phyloP scores from a whole-genome alignment of 2,113 vertebrate genomes.

The Labeo catla region DNA sequence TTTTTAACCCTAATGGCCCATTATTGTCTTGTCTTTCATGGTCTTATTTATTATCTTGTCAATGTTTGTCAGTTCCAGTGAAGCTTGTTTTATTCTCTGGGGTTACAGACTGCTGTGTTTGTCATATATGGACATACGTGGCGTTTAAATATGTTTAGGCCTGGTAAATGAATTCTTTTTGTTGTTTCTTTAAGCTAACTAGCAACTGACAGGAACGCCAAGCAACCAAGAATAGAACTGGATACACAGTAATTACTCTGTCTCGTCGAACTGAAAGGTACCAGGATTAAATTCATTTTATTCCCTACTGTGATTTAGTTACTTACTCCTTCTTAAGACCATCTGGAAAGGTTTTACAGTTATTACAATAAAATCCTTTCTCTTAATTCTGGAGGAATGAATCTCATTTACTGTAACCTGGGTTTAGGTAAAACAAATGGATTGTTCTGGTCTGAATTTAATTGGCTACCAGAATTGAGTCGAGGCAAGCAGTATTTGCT shows the following conservation, averaged over 20 bases:
- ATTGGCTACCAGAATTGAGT: neutral
- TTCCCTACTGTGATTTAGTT: slow-evolving; percentile 3
- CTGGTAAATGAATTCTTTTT: neutral
- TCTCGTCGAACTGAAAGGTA: neutral
- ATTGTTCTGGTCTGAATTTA: neutral
- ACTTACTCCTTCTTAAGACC: neutral
- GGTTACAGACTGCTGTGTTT: slow-evolving; percentile 19
- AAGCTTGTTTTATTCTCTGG: slow-evolving; percentile 34
- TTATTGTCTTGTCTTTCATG: slow-evolving; percentile 15
- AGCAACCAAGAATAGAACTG: neutral
- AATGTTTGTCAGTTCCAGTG: slow-evolving; percentile 9
- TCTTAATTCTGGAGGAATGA: slow-evolving; percentile 14
- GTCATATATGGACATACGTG: slow-evolving; percentile 5
- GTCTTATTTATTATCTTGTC: slow-evolving; percentile 22
- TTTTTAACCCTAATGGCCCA: slow-evolving; percentile 5
- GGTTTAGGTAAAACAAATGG: neutral
- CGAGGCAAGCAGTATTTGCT: neutral
- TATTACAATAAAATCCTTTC: slow-evolving; percentile 9
- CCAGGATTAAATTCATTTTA: slow-evolving; percentile 26
- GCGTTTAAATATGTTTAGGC: neutral
- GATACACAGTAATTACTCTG: slow-evolving; percentile 5
- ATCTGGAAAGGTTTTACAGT: slow-evolving; percentile 20
- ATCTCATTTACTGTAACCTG: slow-evolving; percentile 10
- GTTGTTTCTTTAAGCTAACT: slow-evolving; percentile 11
- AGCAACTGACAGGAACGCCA: neutral